phyloP scores from a whole-genome alignment of 2,888 invertebrate genomes.

The Euproctis similis region DNA sequence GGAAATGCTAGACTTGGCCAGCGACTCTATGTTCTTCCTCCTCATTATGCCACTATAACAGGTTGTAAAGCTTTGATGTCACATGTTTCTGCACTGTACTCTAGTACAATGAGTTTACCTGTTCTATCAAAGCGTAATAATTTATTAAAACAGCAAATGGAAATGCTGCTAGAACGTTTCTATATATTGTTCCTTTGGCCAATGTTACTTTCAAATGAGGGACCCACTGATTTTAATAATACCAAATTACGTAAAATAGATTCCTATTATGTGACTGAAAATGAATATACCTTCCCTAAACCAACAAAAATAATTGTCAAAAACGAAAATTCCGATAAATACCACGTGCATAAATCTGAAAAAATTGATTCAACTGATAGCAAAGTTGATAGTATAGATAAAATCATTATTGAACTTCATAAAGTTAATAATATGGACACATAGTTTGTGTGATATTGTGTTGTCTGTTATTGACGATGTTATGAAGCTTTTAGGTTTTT shows the following conservation, averaged over 20 bases:
- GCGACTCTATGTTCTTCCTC: slow-evolving; percentile 43
- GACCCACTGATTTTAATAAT: slow-evolving; percentile 5
- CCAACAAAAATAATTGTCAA: too few relatives aligned
- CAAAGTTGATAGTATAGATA: too few relatives aligned
- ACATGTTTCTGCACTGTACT: slow-evolving; percentile 17
- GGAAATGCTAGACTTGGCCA: slow-evolving; percentile 26
- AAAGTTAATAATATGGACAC: too few relatives aligned
- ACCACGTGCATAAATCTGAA: too few relatives aligned
- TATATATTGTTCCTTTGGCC: slow-evolving; percentile 50
- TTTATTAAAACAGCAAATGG: slow-evolving; percentile 31
- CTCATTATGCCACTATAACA: slow-evolving; percentile 48
- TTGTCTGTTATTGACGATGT: too few relatives aligned
- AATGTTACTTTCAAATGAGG: slow-evolving; percentile 45
- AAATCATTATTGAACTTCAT: too few relatives aligned
- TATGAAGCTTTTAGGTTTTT: too few relatives aligned
- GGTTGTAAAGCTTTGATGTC: slow-evolving; percentile 47
- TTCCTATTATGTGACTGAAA: slow-evolving; percentile 8
- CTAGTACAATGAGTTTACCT: slow-evolving; percentile 24
- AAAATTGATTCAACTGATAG: too few relatives aligned
- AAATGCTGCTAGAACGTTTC: slow-evolving; percentile 39
- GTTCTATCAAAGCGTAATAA: slow-evolving; percentile 29
- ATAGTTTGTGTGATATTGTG: too few relatives aligned
- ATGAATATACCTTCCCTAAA: too few relatives aligned
- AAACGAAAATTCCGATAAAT: too few relatives aligned
- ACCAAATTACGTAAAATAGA: slow-evolving; percentile 3